Evolutionary conservation across 2,113 vertebrate genomes (phyloP).

Genomic region (Vulpes ferrilata): DNA sequence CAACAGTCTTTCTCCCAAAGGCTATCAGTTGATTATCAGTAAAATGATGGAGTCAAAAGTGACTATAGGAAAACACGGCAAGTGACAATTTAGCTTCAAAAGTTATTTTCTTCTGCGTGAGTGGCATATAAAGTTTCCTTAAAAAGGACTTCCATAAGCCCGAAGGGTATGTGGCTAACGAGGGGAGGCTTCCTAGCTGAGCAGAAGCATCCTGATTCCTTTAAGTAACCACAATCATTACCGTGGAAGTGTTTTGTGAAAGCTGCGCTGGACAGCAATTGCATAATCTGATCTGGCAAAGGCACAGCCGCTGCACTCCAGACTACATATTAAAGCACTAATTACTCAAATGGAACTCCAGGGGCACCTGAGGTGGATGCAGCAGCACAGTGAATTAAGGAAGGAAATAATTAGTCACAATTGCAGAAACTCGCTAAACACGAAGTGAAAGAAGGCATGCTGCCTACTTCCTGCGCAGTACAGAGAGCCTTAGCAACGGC

Average conservation of each 20-base stretch:
- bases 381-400: slow-evolving; percentile 68
- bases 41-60: neutral
- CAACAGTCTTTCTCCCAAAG: neutral
- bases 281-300: slow-evolving; percentile 68
- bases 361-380: slow-evolving; percentile 65
- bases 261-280: neutral
- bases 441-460: slow-evolving; percentile 7
- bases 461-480: slow-evolving; percentile 33
- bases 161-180: neutral
- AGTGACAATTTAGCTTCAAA: slow-evolving; percentile 2
- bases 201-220: neutral
- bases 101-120: neutral
- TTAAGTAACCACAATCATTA: neutral
- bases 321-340: slow-evolving; percentile 62
- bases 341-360: slow-evolving; percentile 76
- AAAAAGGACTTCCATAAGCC: neutral
- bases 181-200: neutral
- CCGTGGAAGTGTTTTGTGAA: neutral
- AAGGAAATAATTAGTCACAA: slow-evolving; percentile 79
- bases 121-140: neutral
- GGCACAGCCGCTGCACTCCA: slow-evolving; percentile 9
- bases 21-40: neutral
- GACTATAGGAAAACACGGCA: neutral
- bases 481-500: neutral
- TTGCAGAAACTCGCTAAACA: slow-evolving; percentile 59